A percentile compares a stretch with the other conserved stretches of the same genome.
phyloP scores from a whole-genome alignment of 2,113 vertebrate species.

The Picathartes gymnocephalus region DNA sequence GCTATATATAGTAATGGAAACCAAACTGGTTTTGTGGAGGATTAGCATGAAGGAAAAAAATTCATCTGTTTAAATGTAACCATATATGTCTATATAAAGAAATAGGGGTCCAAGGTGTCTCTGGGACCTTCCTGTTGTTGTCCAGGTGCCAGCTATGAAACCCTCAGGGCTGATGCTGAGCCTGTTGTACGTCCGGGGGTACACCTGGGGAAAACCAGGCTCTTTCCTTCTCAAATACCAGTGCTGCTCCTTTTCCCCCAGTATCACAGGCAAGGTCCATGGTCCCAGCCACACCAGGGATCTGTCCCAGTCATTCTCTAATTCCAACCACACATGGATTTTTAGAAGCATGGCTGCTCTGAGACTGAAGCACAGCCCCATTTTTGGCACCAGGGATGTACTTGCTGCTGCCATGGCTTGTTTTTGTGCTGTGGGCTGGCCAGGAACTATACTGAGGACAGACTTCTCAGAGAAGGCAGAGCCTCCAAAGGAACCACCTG shows the following conservation, averaged over 20 bases:
- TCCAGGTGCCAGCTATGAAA: neutral
- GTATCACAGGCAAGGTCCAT: neutral
- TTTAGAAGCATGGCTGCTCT: neutral
- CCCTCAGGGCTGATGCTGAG: neutral
- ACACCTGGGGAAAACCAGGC: neutral
- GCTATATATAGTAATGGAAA: conserved; percentile 24
- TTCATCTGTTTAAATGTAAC: neutral
- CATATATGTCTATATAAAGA: neutral
- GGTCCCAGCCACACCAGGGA: neutral
- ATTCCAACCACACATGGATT: neutral
- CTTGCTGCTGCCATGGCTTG: neutral
- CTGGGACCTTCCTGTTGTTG: neutral
- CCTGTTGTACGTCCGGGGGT: accelerated
- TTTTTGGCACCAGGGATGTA: neutral
- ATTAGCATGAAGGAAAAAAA: neutral
- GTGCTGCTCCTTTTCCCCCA: neutral
- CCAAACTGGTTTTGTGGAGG: conserved; percentile 27
- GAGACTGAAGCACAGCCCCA: neutral
- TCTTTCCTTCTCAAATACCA: neutral
- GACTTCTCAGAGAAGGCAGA: neutral
- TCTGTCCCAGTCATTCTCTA: neutral
- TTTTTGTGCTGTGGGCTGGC: neutral
- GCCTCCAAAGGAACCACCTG: neutral
- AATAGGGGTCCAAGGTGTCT: neutral
- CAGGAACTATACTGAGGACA: neutral